phyloP scores from a whole-genome alignment of 2,797 vertebrate species.

The Crenichthys baileyi region DNA sequence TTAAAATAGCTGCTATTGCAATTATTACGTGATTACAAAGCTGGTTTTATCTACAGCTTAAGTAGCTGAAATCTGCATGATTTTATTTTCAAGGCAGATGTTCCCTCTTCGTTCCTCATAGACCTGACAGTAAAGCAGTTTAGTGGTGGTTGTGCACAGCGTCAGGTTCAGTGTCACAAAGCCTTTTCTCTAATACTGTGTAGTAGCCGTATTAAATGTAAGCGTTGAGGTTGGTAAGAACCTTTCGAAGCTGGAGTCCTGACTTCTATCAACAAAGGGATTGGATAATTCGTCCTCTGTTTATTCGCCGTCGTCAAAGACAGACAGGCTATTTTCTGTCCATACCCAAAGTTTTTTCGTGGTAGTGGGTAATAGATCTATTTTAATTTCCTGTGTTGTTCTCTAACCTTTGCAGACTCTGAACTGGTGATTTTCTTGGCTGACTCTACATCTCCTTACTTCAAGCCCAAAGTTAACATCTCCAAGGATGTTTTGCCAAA shows the following conservation, averaged over 20 bases:
- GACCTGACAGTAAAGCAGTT: too few relatives aligned
- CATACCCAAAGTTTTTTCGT: neutral
- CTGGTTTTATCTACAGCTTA: neutral
- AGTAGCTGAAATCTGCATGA: neutral
- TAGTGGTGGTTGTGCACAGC: too few relatives aligned
- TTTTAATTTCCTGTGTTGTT: neutral
- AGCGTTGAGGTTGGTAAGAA: too few relatives aligned
- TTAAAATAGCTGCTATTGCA: neutral
- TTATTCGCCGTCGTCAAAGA: neutral
- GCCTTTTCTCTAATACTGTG: too few relatives aligned
- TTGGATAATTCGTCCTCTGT: too few relatives aligned
- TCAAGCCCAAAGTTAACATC: slow-evolving; percentile 89
- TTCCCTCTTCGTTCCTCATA: too few relatives aligned
- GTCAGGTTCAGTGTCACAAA: too few relatives aligned
- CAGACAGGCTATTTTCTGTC: neutral
- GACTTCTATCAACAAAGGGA: too few relatives aligned
- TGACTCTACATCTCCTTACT: slow-evolving; percentile 92
- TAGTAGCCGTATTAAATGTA: too few relatives aligned
- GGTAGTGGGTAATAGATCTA: neutral
- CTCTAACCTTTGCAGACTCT: slow-evolving; percentile 81
- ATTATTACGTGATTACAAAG: neutral
- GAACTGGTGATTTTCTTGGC: slow-evolving; percentile 92
- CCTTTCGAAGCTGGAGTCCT: too few relatives aligned
- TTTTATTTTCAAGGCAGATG: too few relatives aligned
- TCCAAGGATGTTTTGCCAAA: slow-evolving; percentile 75